Evolutionary conservation across 1,140 invertebrate species (phyloP), one percentile per base, ranked within the genome.

Genomic region (Wiebesia pumilae): DNA sequence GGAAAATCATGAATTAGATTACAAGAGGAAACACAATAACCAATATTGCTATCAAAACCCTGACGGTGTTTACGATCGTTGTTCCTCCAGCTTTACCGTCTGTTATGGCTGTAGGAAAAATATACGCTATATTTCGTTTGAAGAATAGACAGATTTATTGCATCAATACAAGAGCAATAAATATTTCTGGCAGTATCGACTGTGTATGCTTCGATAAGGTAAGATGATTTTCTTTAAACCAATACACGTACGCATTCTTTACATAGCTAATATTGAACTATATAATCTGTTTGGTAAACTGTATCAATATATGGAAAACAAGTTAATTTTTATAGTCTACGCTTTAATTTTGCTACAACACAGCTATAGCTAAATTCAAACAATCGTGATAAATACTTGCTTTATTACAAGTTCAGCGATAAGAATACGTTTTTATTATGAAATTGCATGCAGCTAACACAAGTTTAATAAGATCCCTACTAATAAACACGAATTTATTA

Each of bases 191-290:
- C 0, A 98, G 97, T 51, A 95, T 99, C n/a, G 97, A 99, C 93
- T 97, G 97, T 89, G 95, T 99, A 78, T 99, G 98, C 91, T 99
- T 99, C 93, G 99, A 99, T 93, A 99, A 99, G 96, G 97, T 98
- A 90, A 90, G 75, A 81, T 38, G 19, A 71, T 33, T 43, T 7
- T n/a, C 14, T 73, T 40, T 43, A 75, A 75, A 43, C 69, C 14
- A 71, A 27, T 67, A 21, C 58, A 38, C 40, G 21, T 71, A 71
- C 21, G 33, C 16, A 71, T 3, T 38, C 24, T 71, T 71, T 38
- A 27, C 14, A 86, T 82, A n/a, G n/a, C n/a, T n/a, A n/a, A 81
- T 73, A 67, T 47, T 14, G 6, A 47, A 7, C 43, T 7, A 47
- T 47, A 47, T 6, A 6, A 7, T 47, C 14, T 47, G 14, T 47